Evolutionary conservation across 35 echinoderm and acorn worm species (phyloP).

Genomic region (Acanthaster planci): DNA sequence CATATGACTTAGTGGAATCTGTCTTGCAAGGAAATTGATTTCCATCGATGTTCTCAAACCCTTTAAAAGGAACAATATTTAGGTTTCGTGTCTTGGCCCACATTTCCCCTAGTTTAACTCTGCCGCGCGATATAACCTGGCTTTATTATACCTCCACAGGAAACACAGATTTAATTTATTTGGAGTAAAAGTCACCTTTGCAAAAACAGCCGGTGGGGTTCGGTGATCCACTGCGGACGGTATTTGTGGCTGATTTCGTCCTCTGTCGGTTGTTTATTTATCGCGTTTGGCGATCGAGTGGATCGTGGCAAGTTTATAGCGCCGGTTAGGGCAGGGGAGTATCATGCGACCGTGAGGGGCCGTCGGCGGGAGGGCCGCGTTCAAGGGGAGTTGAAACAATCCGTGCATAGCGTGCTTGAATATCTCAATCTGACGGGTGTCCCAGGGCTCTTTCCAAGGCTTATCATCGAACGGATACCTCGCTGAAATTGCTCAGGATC

Average conservation of each 20-base stretch:
- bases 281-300: neutral
- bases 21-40: no score
- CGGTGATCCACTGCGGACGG: neutral
- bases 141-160: conserved; percentile 2
- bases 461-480: neutral
- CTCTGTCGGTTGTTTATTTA: neutral
- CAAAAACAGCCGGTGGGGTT: neutral
- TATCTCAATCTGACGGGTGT: neutral
- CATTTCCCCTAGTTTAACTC: neutral
- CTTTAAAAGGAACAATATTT: neutral
- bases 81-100: neutral
- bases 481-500: conserved; percentile 2
- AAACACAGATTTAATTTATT: conserved; percentile 20
- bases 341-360: neutral
- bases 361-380: neutral
- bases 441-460: neutral
- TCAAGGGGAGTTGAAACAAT: neutral
- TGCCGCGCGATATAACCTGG: neutral
- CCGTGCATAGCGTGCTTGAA: neutral
- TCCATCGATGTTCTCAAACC: no score
- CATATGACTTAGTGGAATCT: no score
- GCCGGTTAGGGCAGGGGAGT: neutral
- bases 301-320: neutral
- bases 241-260: neutral
- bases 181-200: conserved; percentile 9